A percentile compares a stretch with the other conserved stretches of the same genome.
Evolutionary conservation across 2,888 invertebrate species (phyloP).

Genomic region (Pseudolycoriella hygida): DNA sequence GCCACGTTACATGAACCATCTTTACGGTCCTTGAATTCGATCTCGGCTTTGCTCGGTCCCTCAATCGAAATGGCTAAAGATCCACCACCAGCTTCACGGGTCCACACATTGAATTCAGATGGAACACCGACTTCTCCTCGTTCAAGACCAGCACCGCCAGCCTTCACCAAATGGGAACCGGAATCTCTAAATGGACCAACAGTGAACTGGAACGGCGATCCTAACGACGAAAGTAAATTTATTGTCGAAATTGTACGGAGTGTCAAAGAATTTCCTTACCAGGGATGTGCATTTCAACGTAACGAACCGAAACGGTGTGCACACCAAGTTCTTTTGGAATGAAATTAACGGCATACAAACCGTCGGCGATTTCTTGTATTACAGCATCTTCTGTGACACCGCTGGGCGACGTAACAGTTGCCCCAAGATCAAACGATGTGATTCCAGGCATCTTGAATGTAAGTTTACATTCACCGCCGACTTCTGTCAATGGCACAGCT

Average conservation of each 20-base stretch:
- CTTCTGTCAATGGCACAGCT: conserved; percentile 86
- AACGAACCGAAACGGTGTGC: conserved; percentile 92
- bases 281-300: conserved; percentile 95
- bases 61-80: conserved; percentile 92
- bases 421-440: conserved; percentile 80
- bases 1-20: conserved; percentile 95
- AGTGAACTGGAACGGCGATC: conserved; percentile 98
- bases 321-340: conserved; percentile 90
- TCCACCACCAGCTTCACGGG: conserved; percentile 93
- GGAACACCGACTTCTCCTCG: conserved; percentile 72
- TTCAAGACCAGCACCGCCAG: conserved; percentile 89
- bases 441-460: conserved; percentile 96
- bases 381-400: conserved; percentile 89
- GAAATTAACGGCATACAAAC: conserved; percentile 82
- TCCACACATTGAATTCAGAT: conserved; percentile 95
- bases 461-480: conserved; percentile 89
- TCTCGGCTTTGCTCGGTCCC: conserved; percentile 95
- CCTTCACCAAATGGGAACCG: conserved; percentile 91
- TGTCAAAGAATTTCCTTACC: conserved; percentile 32
- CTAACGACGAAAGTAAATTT: conserved; percentile 26
- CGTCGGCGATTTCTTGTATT: conserved; percentile 84
- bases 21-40: conserved; percentile 91
- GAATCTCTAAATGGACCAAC: conserved; percentile 91
- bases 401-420: conserved; percentile 86
- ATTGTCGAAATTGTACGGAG: not conserved